These are phyloP conservation scores for Tigriopus japonicus DNA, from an alignment of 1,140 invertebrate genomes.

Conservation along the genomic window DNA sequence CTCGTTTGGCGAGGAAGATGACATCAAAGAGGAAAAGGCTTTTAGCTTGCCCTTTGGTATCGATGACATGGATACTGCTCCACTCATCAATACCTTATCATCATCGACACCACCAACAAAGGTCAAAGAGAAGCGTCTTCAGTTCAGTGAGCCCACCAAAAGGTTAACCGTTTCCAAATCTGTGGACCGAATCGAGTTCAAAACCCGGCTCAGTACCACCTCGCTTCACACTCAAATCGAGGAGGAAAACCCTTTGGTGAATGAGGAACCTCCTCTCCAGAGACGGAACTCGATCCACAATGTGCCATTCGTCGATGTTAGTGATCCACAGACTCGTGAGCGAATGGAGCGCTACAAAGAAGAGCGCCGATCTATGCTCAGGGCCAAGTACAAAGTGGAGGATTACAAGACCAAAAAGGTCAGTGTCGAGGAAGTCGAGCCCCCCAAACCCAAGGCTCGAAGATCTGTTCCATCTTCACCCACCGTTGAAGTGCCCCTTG, in stretches of 20 bases:
- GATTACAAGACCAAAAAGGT: slow-evolving; percentile 38
- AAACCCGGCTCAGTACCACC: neutral
- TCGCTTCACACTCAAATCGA: neutral
- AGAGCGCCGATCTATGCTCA: slow-evolving; percentile 58
- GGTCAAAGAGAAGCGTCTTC: neutral
- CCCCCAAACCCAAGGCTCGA: slow-evolving; percentile 18
- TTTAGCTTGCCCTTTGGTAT: too few species aligned
- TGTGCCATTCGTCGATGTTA: slow-evolving; percentile 29
- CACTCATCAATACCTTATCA: too few species aligned
- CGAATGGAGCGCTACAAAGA: slow-evolving; percentile 78
- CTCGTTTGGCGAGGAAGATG: too few species aligned
- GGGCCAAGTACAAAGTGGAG: slow-evolving; percentile 67
- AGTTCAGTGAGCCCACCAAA: neutral
- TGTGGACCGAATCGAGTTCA: too few species aligned
- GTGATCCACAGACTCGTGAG: slow-evolving; percentile 39
- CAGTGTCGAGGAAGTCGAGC: slow-evolving; percentile 19
- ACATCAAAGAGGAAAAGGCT: too few species aligned
- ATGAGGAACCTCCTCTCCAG: slow-evolving; percentile 13
- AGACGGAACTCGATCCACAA: slow-evolving; percentile 18
- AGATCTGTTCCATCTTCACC: slow-evolving; percentile 6
- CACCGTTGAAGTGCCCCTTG: neutral
- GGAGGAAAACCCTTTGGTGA: too few species aligned
- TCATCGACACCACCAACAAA: neutral
- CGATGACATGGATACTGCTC: too few species aligned
- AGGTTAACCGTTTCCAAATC: too few species aligned